phyloP scores from a whole-genome alignment of 1,140 invertebrate genomes.

The Drosophila tani region DNA sequence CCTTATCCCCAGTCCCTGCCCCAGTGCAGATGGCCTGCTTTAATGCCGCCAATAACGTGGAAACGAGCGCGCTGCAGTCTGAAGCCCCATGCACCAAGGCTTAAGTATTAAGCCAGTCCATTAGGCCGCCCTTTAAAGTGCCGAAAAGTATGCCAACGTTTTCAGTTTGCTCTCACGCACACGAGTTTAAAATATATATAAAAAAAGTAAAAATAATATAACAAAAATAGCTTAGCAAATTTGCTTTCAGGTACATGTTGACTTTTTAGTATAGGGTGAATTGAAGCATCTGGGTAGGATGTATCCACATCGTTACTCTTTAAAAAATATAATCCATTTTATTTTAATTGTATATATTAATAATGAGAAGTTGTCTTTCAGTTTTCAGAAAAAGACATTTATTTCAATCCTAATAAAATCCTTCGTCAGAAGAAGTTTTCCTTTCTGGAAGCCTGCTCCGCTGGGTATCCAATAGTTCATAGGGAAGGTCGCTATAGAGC shows the following conservation, averaged over 20 bases:
- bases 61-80: conserved; percentile 24
- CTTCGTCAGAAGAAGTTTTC: too few species aligned
- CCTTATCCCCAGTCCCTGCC: background rate
- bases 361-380: too few species aligned
- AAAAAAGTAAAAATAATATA: conserved; percentile 34
- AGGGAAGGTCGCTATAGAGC: too few species aligned
- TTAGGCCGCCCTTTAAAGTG: conserved; percentile 46
- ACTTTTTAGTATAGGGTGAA: background rate
- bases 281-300: background rate
- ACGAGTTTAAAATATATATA: conserved; percentile 1
- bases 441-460: too few species aligned
- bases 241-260: conserved; percentile 41
- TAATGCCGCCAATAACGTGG: conserved; percentile 63
- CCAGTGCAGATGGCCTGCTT: conserved; percentile 44
- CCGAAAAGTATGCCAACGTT: conserved; percentile 55
- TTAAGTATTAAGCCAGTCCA: conserved; percentile 55
- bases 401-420: too few species aligned
- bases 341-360: too few species aligned
- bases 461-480: conserved; percentile 15
- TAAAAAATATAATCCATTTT: too few species aligned
- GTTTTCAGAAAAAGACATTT: too few species aligned
- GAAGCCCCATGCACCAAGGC: conserved; percentile 12
- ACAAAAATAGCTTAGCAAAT: conserved; percentile 56
- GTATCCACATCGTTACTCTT: too few species aligned
- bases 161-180: conserved; percentile 53